Evolutionary conservation across 2,888 invertebrate genomes (phyloP), one percentile per base, ranked within the genome.

Genomic region (Scaptodrosophila latifasciaeformis): DNA sequence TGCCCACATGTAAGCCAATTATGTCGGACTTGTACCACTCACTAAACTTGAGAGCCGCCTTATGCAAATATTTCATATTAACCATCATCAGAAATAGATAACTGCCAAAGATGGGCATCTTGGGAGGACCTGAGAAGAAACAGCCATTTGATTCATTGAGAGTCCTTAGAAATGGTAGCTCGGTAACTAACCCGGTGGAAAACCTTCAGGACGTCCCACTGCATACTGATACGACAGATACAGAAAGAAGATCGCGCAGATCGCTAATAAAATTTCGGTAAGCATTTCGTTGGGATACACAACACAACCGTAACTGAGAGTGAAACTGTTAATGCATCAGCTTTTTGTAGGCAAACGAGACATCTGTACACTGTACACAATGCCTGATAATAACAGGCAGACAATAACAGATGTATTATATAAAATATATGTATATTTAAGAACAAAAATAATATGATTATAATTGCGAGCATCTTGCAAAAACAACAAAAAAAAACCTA

Each of bases 31-130:
- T 89, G 71, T 92, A 91, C 59, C 87, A 87, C 43, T 88, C 84
- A 5, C 88, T 88, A 0, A 91, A 82, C 47, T 86, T 87, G 1
- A 84, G 70, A 17, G 90, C 85, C 0, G 89, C 88, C 44, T 86
- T 83, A 10, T 90, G 87, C 0, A 90, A 82, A 67, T 88, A 89
- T 44, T 86, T 86, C 59, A 88, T 88, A 61, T 89, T 86, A 29
- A 88, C 84, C 49, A 89, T 80, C 31, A 91, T 77, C 35, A 91
- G 72, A 34, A 90, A 87, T 84, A 89, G 89, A 61, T 91, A 91
- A 21, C 89, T 89, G 1, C 92, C 91, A 67, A 90, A 90, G 13
- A 91, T 45, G 1, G 92, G 92, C 35, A 91, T 80, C 17, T 88
- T 88, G 0, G 90, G 89, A 1, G 91, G 90, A 35, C 91, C 92